Evolutionary conservation across 2,888 invertebrate species (phyloP).

Genomic region (Linnaemya tessellans): DNA sequence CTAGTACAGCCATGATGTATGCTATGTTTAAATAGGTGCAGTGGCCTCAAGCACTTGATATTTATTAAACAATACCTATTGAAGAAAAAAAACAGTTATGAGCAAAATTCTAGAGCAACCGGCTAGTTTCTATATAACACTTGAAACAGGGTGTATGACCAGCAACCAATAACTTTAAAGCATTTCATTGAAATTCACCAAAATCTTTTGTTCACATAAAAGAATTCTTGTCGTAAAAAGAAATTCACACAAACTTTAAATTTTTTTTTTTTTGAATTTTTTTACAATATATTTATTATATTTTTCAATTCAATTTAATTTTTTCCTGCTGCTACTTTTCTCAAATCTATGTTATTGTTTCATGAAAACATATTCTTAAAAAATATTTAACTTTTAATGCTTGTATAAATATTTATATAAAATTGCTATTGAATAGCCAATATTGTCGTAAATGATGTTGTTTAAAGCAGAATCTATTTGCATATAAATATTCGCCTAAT

Average conservation of each 20-base stretch:
- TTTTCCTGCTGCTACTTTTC: not conserved
- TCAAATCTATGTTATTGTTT: not conserved
- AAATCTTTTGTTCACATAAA: too few relatives aligned
- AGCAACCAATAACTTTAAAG: too few relatives aligned
- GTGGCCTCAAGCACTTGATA: slow-evolving; percentile 47
- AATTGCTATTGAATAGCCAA: slow-evolving; percentile 13
- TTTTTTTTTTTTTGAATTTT: too few relatives aligned
- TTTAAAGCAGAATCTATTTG: slow-evolving; percentile 33
- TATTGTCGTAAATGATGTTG: not conserved
- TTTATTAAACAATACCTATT: slow-evolving; percentile 47
- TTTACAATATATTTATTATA: too few relatives aligned
- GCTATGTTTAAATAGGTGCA: slow-evolving; percentile 46
- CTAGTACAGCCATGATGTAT: not conserved
- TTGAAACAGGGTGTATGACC: too few relatives aligned
- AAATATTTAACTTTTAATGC: not conserved
- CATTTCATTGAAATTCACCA: too few relatives aligned
- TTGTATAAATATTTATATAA: slow-evolving; percentile 6
- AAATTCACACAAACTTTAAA: too few relatives aligned
- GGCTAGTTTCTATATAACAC: too few relatives aligned
- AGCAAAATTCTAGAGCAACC: not conserved
- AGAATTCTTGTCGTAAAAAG: too few relatives aligned
- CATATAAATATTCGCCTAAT: slow-evolving; percentile 48
- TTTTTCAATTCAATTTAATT: too few relatives aligned
- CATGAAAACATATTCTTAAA: not conserved
- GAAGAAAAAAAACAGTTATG: slow-evolving; percentile 8